These are phyloP conservation scores for Branchellion lobata DNA, from an alignment of 2,888 invertebrate species.

Conservation along the genomic window DNA sequence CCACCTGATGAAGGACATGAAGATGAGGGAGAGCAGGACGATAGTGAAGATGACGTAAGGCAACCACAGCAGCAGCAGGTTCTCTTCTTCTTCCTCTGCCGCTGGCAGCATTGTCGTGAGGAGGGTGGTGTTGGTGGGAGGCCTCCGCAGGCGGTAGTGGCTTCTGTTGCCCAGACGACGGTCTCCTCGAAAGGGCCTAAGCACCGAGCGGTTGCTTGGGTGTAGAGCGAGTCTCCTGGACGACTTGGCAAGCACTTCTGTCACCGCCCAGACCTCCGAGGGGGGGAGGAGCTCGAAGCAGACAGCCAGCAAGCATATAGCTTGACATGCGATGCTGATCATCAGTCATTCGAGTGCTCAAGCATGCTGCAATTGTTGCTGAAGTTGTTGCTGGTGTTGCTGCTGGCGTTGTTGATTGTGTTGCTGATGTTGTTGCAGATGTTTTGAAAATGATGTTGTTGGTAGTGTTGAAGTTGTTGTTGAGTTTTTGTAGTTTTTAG, in stretches of 20 bases:
- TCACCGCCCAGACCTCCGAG: neutral
- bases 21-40: constrained; percentile 42
- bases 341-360: neutral
- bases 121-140: neutral
- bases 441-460: too few relatives aligned
- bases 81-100: neutral
- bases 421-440: too few relatives aligned
- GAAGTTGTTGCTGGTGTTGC: neutral
- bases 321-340: neutral
- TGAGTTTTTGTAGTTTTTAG: too few relatives aligned
- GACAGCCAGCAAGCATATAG: constrained; percentile 8
- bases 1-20: constrained; percentile 43
- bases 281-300: constrained; percentile 7
- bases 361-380: neutral
- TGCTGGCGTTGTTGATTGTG: neutral
- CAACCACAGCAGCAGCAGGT: constrained; percentile 41
- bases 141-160: neutral
- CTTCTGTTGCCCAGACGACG: neutral
- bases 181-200: neutral
- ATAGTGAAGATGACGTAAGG: constrained; percentile 46
- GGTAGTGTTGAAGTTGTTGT: too few relatives aligned
- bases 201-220: neutral
- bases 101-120: neutral
- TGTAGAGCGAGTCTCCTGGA: neutral
- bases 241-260: neutral